phyloP scores from a whole-genome alignment of 1,140 invertebrate genomes.

The Pogonomyrmex barbatus region DNA sequence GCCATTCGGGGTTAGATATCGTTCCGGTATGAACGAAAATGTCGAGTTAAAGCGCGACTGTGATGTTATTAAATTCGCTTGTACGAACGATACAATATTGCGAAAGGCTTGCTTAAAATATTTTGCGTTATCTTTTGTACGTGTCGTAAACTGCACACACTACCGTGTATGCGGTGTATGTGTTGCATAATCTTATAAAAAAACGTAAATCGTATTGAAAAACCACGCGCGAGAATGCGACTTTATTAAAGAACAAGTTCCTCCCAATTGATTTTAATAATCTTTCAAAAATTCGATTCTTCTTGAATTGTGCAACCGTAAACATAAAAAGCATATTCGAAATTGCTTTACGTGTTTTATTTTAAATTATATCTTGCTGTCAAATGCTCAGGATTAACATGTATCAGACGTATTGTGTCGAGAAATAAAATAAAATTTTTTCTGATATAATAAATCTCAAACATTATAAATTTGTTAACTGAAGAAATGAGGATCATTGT shows the following conservation, averaged over 20 bases:
- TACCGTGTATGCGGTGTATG: too few relatives aligned
- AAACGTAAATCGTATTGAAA: background rate
- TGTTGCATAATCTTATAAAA: constrained; percentile 9
- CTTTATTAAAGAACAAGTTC: constrained; percentile 12
- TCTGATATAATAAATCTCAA: background rate
- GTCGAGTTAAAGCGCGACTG: constrained; percentile 15
- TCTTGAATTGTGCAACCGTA: background rate
- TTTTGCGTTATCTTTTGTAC: background rate
- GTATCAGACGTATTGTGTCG: background rate
- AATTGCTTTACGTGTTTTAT: background rate
- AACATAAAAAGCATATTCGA: background rate
- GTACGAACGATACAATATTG: background rate
- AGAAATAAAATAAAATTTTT: background rate
- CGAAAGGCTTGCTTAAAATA: background rate
- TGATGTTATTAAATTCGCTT: constrained; percentile 1
- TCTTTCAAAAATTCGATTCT: background rate
- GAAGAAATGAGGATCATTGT: background rate
- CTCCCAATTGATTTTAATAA: background rate
- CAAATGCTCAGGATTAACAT: background rate
- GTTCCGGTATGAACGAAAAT: constrained; percentile 29
- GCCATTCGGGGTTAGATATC: constrained; percentile 15
- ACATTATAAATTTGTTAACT: background rate
- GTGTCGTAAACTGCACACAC: background rate
- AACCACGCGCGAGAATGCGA: background rate
- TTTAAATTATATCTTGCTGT: background rate